Conservation (phyloP, 2,113 vertebrate species). For the Amblyopsis rosae region DNA sequence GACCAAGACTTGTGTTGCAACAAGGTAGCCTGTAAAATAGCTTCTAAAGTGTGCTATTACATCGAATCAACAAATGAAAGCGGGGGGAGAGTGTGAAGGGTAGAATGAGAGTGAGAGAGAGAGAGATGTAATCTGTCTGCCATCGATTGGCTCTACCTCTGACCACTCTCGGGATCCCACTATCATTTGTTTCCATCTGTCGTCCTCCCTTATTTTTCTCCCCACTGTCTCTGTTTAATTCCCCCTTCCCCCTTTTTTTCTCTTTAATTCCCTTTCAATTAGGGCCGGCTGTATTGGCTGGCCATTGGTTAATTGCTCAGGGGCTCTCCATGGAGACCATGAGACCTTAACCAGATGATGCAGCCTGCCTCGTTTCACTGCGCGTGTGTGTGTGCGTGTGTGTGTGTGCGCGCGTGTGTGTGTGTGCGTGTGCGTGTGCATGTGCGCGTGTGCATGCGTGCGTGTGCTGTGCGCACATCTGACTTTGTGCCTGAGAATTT, state of each 20-base stretch:
- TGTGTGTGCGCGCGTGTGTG: too few relatives aligned
- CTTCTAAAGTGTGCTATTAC: slow-evolving; percentile 60
- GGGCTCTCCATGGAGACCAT: slow-evolving; percentile 39
- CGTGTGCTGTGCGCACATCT: neutral
- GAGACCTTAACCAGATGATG: slow-evolving; percentile 40
- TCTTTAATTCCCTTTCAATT: slow-evolving; percentile 72
- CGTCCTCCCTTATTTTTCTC: slow-evolving; percentile 46
- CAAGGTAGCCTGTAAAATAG: slow-evolving; percentile 17
- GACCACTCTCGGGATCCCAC: slow-evolving; percentile 72
- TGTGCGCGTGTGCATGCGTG: slow-evolving; percentile 3
- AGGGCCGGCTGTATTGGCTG: slow-evolving; percentile 62
- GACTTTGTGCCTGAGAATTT: neutral
- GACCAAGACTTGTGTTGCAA: slow-evolving; percentile 7
- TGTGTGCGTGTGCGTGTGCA: neutral
- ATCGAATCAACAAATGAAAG: slow-evolving; percentile 48
- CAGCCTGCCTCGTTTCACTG: neutral
- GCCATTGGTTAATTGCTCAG: slow-evolving; percentile 68
- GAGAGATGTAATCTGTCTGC: slow-evolving; percentile 70
- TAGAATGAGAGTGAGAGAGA: slow-evolving; percentile 31
- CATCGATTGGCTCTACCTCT: slow-evolving; percentile 71
- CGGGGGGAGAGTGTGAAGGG: slow-evolving; percentile 5
- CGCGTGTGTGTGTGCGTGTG: neutral
- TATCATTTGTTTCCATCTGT: slow-evolving; percentile 76
- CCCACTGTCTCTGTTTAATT: slow-evolving; percentile 34
- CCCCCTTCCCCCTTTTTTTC: slow-evolving; percentile 47